Evolutionary conservation across 2,888 invertebrate genomes (phyloP), one percentile per base, ranked within the genome.

Genomic region (Caenorhabditis auriculariae): DNA sequence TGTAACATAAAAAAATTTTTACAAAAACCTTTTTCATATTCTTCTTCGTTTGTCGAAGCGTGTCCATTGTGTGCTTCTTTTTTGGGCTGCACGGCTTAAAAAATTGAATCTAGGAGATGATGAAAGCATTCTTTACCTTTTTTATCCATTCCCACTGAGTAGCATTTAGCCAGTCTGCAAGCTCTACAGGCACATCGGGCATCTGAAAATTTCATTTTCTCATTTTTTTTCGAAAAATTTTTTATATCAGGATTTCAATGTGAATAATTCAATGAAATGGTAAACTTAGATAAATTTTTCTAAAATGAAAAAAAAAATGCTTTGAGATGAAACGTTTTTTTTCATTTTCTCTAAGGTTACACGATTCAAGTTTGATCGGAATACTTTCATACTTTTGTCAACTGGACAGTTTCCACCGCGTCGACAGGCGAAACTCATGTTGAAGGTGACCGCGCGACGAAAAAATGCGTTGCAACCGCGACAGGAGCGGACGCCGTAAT

Each of bases 401-500:
- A 78, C 76, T 1, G 69, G 67, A 58, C 78, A 78, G 41, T 65
- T 60, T n/a, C 77, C 78, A 7, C 77, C 78, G 44, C 78, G 60
- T 12, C 76, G 51, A 46, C 75, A 76, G 2, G 54, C 43, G 50
- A 77, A 77, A n/a, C 59, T 61, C 68, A 75, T 69, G 46, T 74
- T 74, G 49, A 70, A 75, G 39, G 78, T 78, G 43, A 79, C 63
- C 12, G 78, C 77, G n/a, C 78, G 60, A 7, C 78, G 73, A 63
- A 77, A 78, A 65, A 78, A 78, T 4, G 75, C 75, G 48, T 75
- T 73, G 44, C 72, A 72, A 4, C 71, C 74, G 23, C 77, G 63
- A 48, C 77, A 77, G 1, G 76, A 76, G 7, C 78, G 61, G 3
- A 71, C 71, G 4, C 66, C 66, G 67, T 84, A 84, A 61, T 85